Percentiles rank a stretch among this genome's conserved stretches.
Evolutionary conservation across 2,797 vertebrate genomes (phyloP).

Genomic region (Gallinago stenura): DNA sequence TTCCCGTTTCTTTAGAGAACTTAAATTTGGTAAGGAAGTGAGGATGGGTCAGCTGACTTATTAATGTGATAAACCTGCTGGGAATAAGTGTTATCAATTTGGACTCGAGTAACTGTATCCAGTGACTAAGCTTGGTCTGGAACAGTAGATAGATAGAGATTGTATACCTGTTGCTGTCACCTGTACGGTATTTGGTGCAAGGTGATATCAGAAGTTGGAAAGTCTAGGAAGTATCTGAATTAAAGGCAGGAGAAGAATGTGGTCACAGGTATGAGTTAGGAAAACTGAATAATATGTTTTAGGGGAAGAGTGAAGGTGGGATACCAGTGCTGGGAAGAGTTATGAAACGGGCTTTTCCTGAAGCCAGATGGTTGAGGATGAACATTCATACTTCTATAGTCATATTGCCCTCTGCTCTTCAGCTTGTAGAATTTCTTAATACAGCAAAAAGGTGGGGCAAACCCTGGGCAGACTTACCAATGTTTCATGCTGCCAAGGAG

Average conservation of each 20-base stretch:
- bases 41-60: neutral
- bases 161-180: neutral
- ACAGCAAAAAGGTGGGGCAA: neutral
- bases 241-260: neutral
- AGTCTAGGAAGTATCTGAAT: neutral
- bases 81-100: neutral
- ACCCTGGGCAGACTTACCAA: neutral
- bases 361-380: neutral
- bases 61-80: neutral
- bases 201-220: neutral
- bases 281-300: neutral
- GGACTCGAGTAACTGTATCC: neutral
- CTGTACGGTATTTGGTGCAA: neutral
- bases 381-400: neutral
- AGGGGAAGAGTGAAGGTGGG: neutral
- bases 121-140: neutral
- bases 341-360: neutral
- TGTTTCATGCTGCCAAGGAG: neutral
- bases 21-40: neutral
- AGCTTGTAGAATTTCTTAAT: neutral
- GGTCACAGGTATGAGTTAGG: neutral
- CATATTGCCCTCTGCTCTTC: neutral
- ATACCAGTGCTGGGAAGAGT: neutral
- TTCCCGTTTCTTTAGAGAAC: neutral
- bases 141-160: neutral